These are phyloP conservation scores for Hipparchia semele DNA, from an alignment of 2,888 invertebrate species.

Conservation along the genomic window DNA sequence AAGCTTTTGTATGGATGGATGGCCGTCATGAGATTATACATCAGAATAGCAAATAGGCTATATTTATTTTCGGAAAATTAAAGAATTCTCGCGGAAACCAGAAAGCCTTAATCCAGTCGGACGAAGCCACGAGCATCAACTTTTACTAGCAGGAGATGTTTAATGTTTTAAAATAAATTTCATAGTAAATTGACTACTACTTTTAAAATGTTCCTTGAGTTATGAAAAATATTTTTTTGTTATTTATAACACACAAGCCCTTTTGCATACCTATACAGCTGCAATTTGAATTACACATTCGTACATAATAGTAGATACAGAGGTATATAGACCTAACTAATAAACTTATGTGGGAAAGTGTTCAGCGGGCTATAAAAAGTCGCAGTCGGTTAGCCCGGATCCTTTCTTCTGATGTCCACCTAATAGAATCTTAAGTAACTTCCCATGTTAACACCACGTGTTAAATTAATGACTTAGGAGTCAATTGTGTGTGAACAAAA, in stretches of 20 bases:
- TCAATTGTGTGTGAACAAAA: conserved; percentile 46
- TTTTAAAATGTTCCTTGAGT: too few relatives aligned
- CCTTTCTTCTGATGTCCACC: conserved; percentile 57
- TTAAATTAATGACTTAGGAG: conserved; percentile 35
- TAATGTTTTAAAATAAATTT: too few relatives aligned
- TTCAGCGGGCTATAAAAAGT: conserved; percentile 38
- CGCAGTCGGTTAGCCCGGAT: conserved; percentile 75
- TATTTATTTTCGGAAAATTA: too few relatives aligned
- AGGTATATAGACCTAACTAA: not conserved
- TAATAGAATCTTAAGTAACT: conserved; percentile 62
- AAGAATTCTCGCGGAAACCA: too few relatives aligned
- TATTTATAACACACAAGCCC: not conserved
- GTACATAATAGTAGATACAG: not conserved
- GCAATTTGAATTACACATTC: not conserved
- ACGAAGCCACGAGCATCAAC: too few relatives aligned
- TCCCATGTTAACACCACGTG: conserved; percentile 69
- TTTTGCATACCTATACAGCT: not conserved
- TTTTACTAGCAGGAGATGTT: too few relatives aligned
- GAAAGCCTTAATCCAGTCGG: too few relatives aligned
- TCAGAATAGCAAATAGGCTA: too few relatives aligned
- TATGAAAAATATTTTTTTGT: too few relatives aligned
- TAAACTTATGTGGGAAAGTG: conserved; percentile 41
- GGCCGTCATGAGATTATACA: too few relatives aligned
- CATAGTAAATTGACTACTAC: too few relatives aligned
- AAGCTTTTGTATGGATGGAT: too few relatives aligned